These are phyloP conservation scores for Dasypolia templi DNA, from an alignment of 2,888 invertebrate species.

Conservation along the genomic window DNA sequence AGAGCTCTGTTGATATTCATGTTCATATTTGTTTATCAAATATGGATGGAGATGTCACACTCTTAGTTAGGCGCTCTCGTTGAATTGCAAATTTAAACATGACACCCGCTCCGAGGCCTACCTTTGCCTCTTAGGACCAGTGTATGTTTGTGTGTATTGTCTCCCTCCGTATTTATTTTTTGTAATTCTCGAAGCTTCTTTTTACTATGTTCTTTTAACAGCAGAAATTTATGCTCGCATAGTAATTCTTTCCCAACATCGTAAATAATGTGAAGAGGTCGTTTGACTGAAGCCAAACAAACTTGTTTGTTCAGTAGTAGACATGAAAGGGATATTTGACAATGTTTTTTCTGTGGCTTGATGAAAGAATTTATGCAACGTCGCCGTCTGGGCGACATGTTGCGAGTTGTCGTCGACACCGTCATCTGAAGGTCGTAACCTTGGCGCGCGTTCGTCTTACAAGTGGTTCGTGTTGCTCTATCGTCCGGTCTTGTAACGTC, in stretches of 20 bases:
- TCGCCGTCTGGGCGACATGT: slow-evolving; percentile 47
- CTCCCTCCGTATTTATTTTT: slow-evolving; percentile 50
- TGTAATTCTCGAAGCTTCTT: slow-evolving; percentile 37
- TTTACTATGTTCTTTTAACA: slow-evolving; percentile 44
- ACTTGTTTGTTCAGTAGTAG: slow-evolving; percentile 61
- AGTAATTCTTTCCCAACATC: slow-evolving; percentile 53
- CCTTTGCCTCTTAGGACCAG: slow-evolving; percentile 38
- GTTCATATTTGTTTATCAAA: slow-evolving; percentile 75
- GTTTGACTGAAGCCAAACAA: slow-evolving; percentile 58
- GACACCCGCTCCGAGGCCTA: slow-evolving; percentile 58
- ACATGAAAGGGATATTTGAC: slow-evolving; percentile 60
- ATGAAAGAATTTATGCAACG: slow-evolving; percentile 64
- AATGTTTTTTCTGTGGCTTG: slow-evolving; percentile 53
- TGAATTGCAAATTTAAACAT: slow-evolving; percentile 86
- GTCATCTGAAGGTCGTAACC: slow-evolving; percentile 21
- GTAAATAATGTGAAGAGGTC: slow-evolving; percentile 58
- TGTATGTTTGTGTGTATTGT: slow-evolving; percentile 26
- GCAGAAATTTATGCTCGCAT: slow-evolving; percentile 46
- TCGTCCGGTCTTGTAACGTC: slow-evolving; percentile 6
- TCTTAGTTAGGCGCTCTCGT: slow-evolving; percentile 71
- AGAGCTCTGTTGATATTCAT: slow-evolving; percentile 60
- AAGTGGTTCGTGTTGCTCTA: slow-evolving; percentile 39
- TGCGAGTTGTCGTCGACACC: slow-evolving; percentile 58
- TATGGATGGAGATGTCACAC: slow-evolving; percentile 68
- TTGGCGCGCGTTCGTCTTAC: slow-evolving; percentile 3